These are phyloP conservation scores for Pseudomyrmex dendroicus DNA, from an alignment of 1,140 invertebrate species.

Conservation along the genomic window DNA sequence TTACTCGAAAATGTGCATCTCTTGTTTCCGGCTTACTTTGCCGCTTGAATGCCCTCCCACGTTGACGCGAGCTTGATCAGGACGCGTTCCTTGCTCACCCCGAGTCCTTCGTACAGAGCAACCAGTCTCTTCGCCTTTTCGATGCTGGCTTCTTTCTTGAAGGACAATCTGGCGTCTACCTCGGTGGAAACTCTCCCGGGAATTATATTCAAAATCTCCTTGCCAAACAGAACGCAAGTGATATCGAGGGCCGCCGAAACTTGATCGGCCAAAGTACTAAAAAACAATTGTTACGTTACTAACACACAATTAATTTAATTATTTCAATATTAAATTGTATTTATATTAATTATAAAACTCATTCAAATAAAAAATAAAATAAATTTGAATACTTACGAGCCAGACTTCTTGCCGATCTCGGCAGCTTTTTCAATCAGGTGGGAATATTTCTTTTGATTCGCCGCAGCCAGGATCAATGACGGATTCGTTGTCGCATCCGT, in stretches of 20 bases:
- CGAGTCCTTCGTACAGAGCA: constrained; percentile 94
- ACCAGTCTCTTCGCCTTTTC: constrained; percentile 96
- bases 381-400: constrained; percentile 85
- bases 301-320: background rate
- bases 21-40: constrained; percentile 88
- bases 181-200: constrained; percentile 99
- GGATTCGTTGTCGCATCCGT: constrained; percentile 99
- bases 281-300: constrained; percentile 58
- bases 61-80: constrained; percentile 99
- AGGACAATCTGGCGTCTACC: constrained; percentile 99
- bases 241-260: constrained; percentile 94
- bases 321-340: background rate
- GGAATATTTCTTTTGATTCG: constrained; percentile 96
- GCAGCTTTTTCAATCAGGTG: constrained; percentile 95
- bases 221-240: constrained; percentile 97
- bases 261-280: constrained; percentile 89
- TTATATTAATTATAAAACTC: too few species aligned
- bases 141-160: constrained; percentile 96
- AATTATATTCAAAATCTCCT: constrained; percentile 98
- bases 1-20: background rate
- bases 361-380: too few species aligned
- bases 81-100: constrained; percentile 96
- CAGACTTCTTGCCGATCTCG: constrained; percentile 91
- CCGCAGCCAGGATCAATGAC: constrained; percentile 97
- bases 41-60: constrained; percentile 99